These are phyloP conservation scores for Amorpha juglandis DNA, from an alignment of 2,888 invertebrate species.

Conservation along the genomic window DNA sequence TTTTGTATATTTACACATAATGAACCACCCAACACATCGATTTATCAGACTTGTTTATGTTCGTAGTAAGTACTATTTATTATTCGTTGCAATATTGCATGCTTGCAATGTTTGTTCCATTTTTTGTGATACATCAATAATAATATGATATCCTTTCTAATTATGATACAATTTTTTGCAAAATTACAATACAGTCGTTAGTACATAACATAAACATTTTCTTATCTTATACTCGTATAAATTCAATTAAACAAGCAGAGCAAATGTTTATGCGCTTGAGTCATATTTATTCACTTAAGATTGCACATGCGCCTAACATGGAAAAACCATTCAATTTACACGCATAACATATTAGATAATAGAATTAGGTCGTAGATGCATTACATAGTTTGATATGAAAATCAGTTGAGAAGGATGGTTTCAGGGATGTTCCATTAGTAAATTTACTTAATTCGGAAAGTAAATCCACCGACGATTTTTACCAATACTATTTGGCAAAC, in stretches of 20 bases:
- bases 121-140: neutral
- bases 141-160: no score
- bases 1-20: neutral
- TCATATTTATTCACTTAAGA: slow-evolving; percentile 18
- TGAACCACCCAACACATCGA: no score
- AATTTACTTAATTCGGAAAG: no score
- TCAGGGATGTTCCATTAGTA: neutral
- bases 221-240: neutral
- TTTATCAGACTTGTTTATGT: neutral
- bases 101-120: neutral
- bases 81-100: neutral
- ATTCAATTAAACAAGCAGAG: neutral
- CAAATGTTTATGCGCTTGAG: neutral
- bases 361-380: neutral
- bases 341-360: slow-evolving; percentile 2
- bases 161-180: neutral
- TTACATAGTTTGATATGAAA: neutral
- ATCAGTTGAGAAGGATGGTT: neutral
- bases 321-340: slow-evolving; percentile 14
- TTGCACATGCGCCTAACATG: slow-evolving; percentile 11
- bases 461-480: no score
- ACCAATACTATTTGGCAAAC: no score
- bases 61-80: neutral
- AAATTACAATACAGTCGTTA: neutral
- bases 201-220: neutral